phyloP scores from a whole-genome alignment of 2,797 vertebrate genomes.

The Pteronotus mesoamericanus region DNA sequence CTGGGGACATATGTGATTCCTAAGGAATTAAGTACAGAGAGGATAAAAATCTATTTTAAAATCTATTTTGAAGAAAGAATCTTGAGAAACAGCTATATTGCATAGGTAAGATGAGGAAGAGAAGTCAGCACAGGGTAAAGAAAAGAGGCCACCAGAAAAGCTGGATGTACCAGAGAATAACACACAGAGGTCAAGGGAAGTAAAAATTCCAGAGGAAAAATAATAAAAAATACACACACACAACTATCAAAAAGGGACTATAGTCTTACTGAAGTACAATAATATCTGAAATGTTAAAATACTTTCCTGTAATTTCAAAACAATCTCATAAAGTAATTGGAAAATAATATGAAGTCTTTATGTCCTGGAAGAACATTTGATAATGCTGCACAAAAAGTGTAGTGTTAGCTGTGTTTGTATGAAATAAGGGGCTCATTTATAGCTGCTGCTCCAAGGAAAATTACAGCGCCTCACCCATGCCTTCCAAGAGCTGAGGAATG shows the following conservation, averaged over 20 bases:
- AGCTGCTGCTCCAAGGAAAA: neutral
- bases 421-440: neutral
- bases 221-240: neutral
- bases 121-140: neutral
- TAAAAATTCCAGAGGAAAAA: neutral
- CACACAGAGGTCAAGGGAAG: neutral
- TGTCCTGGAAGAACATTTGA: neutral
- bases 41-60: neutral
- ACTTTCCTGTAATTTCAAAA: neutral
- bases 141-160: neutral
- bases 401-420: neutral
- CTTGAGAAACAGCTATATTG: neutral
- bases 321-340: neutral
- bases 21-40: neutral
- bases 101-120: neutral
- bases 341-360: neutral
- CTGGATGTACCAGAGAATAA: neutral
- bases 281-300: neutral
- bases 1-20: neutral
- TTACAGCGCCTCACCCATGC: neutral
- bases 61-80: neutral
- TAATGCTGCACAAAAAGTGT: neutral
- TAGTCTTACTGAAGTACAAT: neutral
- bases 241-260: neutral
- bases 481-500: neutral